phyloP scores from a whole-genome alignment of 2,113 vertebrate species.

The Urocitellus parryii region DNA sequence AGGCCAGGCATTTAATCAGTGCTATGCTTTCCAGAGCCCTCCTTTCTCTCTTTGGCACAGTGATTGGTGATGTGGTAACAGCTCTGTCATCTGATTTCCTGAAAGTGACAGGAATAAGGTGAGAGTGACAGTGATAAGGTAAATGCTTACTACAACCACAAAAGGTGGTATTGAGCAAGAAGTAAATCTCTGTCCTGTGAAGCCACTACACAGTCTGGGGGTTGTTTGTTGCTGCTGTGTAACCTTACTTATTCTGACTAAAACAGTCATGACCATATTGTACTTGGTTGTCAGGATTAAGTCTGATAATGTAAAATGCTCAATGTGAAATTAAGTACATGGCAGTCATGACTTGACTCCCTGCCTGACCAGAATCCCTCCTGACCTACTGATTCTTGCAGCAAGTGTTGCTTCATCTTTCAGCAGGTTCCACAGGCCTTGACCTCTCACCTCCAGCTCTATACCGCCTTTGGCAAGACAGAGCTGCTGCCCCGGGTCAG shows the following conservation, averaged over 20 bases:
- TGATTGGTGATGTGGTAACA: background rate
- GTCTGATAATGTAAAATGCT: fast-evolving
- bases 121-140: background rate
- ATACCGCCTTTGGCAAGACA: background rate
- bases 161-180: background rate
- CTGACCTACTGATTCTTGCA: background rate
- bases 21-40: background rate
- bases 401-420: background rate
- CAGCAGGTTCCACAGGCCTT: background rate
- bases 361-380: background rate
- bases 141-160: background rate
- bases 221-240: background rate
- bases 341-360: background rate
- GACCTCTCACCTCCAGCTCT: background rate
- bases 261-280: fast-evolving
- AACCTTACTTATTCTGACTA: background rate
- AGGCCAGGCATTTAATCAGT: background rate
- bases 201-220: background rate
- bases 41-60: background rate
- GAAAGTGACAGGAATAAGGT: background rate
- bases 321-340: fast-evolving
- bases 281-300: too few species aligned
- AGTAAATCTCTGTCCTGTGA: background rate
- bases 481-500: background rate
- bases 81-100: background rate